Percentiles rank a stretch among this genome's conserved stretches.
Evolutionary conservation across 2,797 vertebrate genomes (phyloP).

Genomic region (Lophotriccus pileatus): DNA sequence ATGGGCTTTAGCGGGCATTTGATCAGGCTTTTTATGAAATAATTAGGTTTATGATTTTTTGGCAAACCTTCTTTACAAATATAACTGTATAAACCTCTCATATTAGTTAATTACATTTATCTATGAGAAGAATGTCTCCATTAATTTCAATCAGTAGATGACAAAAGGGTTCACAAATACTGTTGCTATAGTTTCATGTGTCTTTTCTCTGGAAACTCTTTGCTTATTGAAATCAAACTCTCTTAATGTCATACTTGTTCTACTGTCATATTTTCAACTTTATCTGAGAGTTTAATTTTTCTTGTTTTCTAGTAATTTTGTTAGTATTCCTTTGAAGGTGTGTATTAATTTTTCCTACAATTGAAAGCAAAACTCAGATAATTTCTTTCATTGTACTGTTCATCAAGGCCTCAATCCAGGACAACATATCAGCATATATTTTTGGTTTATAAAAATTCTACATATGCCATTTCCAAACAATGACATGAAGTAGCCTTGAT

Average conservation of each 20-base stretch:
- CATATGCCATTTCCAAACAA: not conserved
- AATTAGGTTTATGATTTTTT: not conserved
- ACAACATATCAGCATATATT: not conserved
- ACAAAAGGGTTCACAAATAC: not conserved
- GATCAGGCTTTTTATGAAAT: not conserved
- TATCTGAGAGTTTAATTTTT: not conserved
- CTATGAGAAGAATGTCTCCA: not conserved
- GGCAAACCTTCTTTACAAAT: not conserved
- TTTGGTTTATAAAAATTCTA: not conserved
- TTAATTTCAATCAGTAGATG: not conserved
- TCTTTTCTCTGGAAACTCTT: not conserved
- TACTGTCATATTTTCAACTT: not conserved
- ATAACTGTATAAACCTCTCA: not conserved
- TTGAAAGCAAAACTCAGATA: not conserved
- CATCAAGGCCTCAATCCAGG: not conserved
- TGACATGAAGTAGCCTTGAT: not conserved
- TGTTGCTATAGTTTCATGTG: not conserved
- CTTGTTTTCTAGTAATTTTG: not conserved
- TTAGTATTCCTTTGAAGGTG: not conserved
- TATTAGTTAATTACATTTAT: not conserved
- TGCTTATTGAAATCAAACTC: not conserved
- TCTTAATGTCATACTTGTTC: not conserved
- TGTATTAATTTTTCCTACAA: not conserved
- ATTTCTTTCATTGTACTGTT: not conserved
- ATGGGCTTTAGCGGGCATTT: not conserved